phyloP scores from a whole-genome alignment of 2,797 vertebrate species.

The Enteromius afrohamiltoni region DNA sequence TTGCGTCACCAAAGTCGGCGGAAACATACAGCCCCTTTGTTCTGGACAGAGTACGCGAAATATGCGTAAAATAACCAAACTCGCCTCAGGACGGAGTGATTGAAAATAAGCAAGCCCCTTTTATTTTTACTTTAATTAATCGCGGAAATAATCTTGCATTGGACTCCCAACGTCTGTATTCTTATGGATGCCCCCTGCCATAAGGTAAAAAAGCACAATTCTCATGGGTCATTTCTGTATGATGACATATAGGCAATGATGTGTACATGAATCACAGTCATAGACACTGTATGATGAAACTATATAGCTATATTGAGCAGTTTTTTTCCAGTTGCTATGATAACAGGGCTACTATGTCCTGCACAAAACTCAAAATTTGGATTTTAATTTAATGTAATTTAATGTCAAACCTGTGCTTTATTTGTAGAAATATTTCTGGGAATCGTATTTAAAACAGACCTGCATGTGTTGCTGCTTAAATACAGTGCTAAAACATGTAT shows the following conservation, averaged over 20 bases:
- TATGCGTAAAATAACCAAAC: background rate
- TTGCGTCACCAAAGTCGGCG: background rate
- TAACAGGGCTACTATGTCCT: background rate
- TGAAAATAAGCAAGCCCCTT: background rate
- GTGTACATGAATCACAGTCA: constrained; percentile 2
- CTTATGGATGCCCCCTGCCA: background rate
- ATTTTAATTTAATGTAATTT: background rate
- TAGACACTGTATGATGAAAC: constrained; percentile 4
- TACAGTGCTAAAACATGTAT: background rate
- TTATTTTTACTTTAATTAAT: background rate
- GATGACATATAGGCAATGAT: background rate
- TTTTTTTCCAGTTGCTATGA: background rate
- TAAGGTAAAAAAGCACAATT: background rate
- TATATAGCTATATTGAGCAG: background rate
- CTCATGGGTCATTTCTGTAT: background rate
- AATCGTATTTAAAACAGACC: background rate
- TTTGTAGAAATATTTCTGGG: background rate
- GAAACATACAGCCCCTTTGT: background rate
- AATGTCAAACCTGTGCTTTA: background rate
- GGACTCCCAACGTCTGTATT: background rate
- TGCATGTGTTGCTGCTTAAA: background rate
- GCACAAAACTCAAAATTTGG: background rate
- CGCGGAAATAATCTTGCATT: background rate
- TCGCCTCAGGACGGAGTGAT: background rate
- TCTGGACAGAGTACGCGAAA: background rate